These are phyloP conservation scores for Gymnothorax javanicus DNA, from an alignment of 2,797 vertebrate genomes.

Conservation along the genomic window DNA sequence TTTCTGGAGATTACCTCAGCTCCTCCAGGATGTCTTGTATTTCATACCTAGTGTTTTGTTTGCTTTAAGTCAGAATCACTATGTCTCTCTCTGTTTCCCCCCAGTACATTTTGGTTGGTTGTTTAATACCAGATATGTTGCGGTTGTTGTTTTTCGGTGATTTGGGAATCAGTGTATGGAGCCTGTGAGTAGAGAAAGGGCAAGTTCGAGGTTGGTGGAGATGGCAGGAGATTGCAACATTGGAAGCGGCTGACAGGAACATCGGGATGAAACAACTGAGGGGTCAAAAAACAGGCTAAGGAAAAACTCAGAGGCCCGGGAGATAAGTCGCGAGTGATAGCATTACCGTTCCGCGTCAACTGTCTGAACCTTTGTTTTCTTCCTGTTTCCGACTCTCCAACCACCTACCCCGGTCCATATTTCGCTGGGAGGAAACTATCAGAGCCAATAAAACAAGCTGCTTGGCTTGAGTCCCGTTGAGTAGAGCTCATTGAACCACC, in stretches of 20 bases:
- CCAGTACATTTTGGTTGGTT: constrained; percentile 40
- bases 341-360: constrained; percentile 50
- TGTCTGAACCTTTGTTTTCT: not conserved
- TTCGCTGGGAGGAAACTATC: constrained; percentile 66
- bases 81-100: constrained; percentile 54
- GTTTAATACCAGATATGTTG: not conserved
- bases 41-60: constrained; percentile 50
- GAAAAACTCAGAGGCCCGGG: constrained; percentile 44
- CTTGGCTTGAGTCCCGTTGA: constrained; percentile 55
- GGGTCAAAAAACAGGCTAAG: not conserved
- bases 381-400: not conserved
- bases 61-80: constrained; percentile 57
- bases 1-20: too few relatives aligned
- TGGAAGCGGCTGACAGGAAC: not conserved
- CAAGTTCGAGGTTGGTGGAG: not conserved
- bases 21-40: too few relatives aligned
- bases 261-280: not conserved
- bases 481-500: constrained; percentile 58
- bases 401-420: constrained; percentile 48
- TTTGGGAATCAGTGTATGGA: not conserved
- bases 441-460: constrained; percentile 65
- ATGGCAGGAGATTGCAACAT: not conserved
- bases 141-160: not conserved
- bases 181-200: not conserved
- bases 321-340: constrained; percentile 59